A percentile compares a stretch with the other conserved stretches of the same genome.
These are phyloP conservation scores for Eonycteris spelaea DNA, from an alignment of 2,113 vertebrate species.

Conservation along the genomic window DNA sequence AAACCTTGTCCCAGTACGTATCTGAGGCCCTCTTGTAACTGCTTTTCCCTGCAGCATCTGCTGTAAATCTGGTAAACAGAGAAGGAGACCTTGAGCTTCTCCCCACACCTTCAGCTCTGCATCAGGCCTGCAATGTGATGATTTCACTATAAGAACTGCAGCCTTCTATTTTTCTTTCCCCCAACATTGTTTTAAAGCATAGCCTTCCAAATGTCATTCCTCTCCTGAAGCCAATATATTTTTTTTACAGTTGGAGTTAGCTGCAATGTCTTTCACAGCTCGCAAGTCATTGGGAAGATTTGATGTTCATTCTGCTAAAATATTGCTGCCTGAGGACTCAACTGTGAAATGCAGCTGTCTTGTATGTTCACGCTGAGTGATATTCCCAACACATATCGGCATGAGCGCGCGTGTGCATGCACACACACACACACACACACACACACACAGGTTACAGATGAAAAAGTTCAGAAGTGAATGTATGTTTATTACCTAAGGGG, in stretches of 20 bases:
- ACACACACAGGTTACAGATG: not conserved
- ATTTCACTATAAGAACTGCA: not conserved
- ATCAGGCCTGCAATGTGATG: not conserved
- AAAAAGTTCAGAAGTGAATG: not conserved
- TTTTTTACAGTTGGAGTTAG: slow-evolving; percentile 67
- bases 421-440: not conserved
- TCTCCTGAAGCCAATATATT: slow-evolving; percentile 54
- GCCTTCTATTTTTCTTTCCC: not conserved
- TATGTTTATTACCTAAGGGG: not conserved
- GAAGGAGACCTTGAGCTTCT: not conserved
- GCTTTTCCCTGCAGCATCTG: not conserved
- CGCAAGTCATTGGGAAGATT: slow-evolving; percentile 61
- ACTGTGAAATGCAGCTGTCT: slow-evolving; percentile 66
- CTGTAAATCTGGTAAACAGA: not conserved
- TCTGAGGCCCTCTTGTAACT: not conserved
- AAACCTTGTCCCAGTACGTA: not conserved
- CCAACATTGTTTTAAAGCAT: slow-evolving; percentile 17
- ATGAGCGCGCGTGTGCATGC: not conserved
- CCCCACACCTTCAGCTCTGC: not conserved
- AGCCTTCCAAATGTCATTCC: slow-evolving; percentile 49
- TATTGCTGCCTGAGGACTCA: slow-evolving; percentile 68
- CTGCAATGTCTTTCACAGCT: slow-evolving; percentile 66
- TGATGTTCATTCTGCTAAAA: slow-evolving; percentile 66
- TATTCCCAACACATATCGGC: not conserved
- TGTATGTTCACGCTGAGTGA: not conserved